phyloP scores from a whole-genome alignment of 2,888 invertebrate species.

The Habroteleia sp. region DNA sequence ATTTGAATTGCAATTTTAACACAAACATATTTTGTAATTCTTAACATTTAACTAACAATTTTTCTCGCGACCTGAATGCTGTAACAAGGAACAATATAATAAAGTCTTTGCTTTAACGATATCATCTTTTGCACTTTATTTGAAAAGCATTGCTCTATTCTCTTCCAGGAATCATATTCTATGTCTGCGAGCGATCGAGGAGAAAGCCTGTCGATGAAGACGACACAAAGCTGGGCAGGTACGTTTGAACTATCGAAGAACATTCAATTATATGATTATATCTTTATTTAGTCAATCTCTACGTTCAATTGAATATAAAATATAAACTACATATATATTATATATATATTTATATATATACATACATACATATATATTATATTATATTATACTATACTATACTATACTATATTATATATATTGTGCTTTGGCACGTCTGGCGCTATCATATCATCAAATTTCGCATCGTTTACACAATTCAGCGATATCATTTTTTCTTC shows the following conservation, averaged over 20 bases:
- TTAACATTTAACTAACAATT: too few relatives aligned
- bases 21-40: too few relatives aligned
- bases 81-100: constrained; percentile 13
- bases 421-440: constrained; percentile 80
- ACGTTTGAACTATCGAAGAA: constrained; percentile 73
- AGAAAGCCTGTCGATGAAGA: constrained; percentile 89
- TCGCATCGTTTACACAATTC: constrained; percentile 63
- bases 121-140: constrained; percentile 10
- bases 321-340: background rate
- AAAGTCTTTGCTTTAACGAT: constrained; percentile 13
- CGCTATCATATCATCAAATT: constrained; percentile 77
- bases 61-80: too few relatives aligned
- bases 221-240: constrained; percentile 93
- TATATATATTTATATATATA: background rate
- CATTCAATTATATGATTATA: constrained; percentile 36
- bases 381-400: constrained; percentile 29
- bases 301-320: constrained; percentile 12
- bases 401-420: constrained; percentile 66
- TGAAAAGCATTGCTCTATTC: constrained; percentile 32
- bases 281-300: constrained; percentile 37
- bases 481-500: constrained; percentile 62
- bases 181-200: constrained; percentile 82
- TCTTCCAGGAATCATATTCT: constrained; percentile 80
- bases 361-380: constrained; percentile 44
- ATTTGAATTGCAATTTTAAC: too few relatives aligned